Evolutionary conservation across 1,140 invertebrate species (phyloP).

Genomic region (Drosophila pseudoobscura): DNA sequence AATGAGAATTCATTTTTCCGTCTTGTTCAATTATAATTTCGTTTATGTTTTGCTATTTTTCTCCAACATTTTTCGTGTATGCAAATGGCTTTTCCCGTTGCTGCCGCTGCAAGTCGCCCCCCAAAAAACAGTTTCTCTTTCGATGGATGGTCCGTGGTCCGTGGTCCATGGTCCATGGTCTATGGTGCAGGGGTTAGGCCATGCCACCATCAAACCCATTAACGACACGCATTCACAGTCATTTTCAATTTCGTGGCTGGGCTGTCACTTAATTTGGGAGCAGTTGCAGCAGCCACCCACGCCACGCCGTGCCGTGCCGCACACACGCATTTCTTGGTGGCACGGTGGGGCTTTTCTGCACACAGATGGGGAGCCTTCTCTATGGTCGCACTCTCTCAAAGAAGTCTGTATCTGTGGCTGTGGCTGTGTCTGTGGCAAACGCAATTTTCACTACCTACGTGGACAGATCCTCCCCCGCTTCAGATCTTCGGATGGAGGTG

Average conservation of each 20-base stretch:
- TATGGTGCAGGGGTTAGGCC: constrained; percentile 46
- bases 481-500: too few species aligned
- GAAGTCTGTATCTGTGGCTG: background rate
- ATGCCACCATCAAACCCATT: constrained; percentile 44
- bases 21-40: constrained; percentile 17
- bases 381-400: background rate
- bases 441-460: constrained; percentile 70
- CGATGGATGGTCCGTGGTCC: constrained; percentile 12
- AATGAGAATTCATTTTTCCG: constrained; percentile 16
- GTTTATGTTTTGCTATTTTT: constrained; percentile 19
- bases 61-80: constrained; percentile 13
- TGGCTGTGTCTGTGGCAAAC: constrained; percentile 33
- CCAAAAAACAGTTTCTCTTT: constrained; percentile 57
- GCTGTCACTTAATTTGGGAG: constrained; percentile 79
- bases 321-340: background rate
- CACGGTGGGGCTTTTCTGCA: too few species aligned
- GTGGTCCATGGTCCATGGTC: constrained; percentile 31
- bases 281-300: constrained; percentile 56
- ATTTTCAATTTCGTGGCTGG: constrained; percentile 70
- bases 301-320: constrained; percentile 23
- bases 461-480: constrained; percentile 9
- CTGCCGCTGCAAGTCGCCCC: constrained; percentile 21
- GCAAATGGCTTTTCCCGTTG: constrained; percentile 51
- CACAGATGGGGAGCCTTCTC: background rate
- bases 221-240: constrained; percentile 70